These are phyloP conservation scores for Gymnosoma rotundatum DNA, from an alignment of 2,888 invertebrate genomes.

Conservation along the genomic window DNA sequence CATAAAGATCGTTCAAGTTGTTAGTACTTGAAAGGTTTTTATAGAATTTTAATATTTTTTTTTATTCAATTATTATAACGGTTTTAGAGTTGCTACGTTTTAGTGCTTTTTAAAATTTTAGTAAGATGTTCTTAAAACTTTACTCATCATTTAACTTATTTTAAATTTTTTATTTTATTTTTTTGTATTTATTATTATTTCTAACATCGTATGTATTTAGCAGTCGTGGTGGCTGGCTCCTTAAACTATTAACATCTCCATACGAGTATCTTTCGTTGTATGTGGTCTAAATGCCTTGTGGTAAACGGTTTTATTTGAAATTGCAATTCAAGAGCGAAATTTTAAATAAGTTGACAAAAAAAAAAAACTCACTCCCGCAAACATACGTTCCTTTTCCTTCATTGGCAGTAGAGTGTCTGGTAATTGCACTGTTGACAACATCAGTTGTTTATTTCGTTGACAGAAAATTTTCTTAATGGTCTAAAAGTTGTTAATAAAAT, in stretches of 20 bases:
- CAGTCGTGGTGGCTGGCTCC: slow-evolving; percentile 18
- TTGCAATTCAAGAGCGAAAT: slow-evolving; percentile 51
- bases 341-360: slow-evolving; percentile 26
- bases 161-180: neutral
- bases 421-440: slow-evolving; percentile 69
- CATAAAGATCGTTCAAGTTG: no score
- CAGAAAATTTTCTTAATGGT: slow-evolving; percentile 59
- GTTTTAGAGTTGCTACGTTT: no score
- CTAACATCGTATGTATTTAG: neutral
- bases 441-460: slow-evolving; percentile 61
- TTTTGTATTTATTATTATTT: neutral
- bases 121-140: no score
- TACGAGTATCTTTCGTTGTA: slow-evolving; percentile 31
- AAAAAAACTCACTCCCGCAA: neutral
- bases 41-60: no score
- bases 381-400: slow-evolving; percentile 14
- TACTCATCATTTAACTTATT: no score
- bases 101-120: no score
- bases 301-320: slow-evolving; percentile 60
- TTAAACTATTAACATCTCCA: slow-evolving; percentile 10
- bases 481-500: slow-evolving; percentile 59
- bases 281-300: slow-evolving; percentile 57
- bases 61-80: no score
- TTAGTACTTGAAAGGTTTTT: no score
- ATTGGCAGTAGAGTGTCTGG: slow-evolving; percentile 49